Evolutionary conservation across 2,888 invertebrate species (phyloP), one percentile per base, ranked within the genome.

Genomic region (Nebria salina): DNA sequence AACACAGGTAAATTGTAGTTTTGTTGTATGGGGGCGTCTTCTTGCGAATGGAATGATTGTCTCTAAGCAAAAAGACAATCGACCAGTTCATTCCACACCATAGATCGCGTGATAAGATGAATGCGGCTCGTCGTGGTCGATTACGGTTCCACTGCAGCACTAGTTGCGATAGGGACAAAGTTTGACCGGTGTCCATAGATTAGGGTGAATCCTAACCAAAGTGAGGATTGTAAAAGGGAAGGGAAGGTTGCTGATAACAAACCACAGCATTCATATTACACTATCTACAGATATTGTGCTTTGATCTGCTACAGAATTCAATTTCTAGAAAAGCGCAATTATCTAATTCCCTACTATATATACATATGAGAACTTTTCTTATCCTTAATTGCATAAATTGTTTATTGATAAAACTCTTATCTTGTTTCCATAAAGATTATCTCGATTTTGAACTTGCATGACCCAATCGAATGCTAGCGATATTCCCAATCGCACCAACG

Each of bases 1-100:
- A 70, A 70, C 70, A 70, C 70, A 70, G 70, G 70, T 70, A 70
- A 70, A 70, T 70, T 70, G 70, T 70, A 70, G 70, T 70, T 26
- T 25, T 70, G 25, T 20, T 68, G 70, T 70, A 54, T 54, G 8
- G 11, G 11, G 7, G 11, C 6, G 54, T 54, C 54, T 8, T 54
- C 54, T 54, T 54, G 8, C 54, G 54, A 13, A 2, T 13, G 7
- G 54, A 54, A 54, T 34, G 34, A 34, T 34, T 34, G 34, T 34
- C 34, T 34, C 34, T 34, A 5, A 34, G 34, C 34, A 34, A 13
- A 54, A 8, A 54, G 54, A 11, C 54, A 54, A 13, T 54, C 54
- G 54, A 1, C 54, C 54, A 54, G 54, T 54, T 8, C 11, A 54
- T 54, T 54, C 11, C 54, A 54, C 11, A 54, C 11, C 11, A 13